Percentiles rank a stretch among this genome's conserved stretches.
Evolutionary conservation across 2,888 invertebrate genomes (phyloP).

Genomic region (Rhamnusium bicolor): DNA sequence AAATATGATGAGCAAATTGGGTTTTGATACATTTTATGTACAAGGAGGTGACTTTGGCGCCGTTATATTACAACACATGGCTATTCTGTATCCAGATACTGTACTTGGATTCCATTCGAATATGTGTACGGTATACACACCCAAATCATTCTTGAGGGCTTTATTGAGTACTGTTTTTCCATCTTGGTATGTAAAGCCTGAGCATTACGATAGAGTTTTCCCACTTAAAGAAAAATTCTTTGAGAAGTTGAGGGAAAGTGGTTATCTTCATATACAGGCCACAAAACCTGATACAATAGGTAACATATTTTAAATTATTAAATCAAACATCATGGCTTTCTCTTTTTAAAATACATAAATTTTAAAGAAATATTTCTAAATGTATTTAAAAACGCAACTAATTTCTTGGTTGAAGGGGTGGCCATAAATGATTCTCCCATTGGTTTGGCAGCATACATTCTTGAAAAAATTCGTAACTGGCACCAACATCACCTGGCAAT

Average conservation of each 20-base stretch:
- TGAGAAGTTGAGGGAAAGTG: constrained; percentile 72
- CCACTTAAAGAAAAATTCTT: constrained; percentile 70
- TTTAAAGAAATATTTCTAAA: too few species aligned
- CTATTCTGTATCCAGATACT: constrained; percentile 77
- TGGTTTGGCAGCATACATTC: constrained; percentile 89
- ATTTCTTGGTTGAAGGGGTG: constrained; percentile 74
- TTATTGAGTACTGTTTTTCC: constrained; percentile 75
- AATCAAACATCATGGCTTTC: too few species aligned
- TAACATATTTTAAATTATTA: too few species aligned
- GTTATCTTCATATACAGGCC: constrained; percentile 85
- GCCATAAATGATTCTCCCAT: constrained; percentile 84
- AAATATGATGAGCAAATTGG: constrained; percentile 82
- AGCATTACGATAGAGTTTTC: constrained; percentile 73
- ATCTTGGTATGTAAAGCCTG: constrained; percentile 71
- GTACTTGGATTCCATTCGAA: constrained; percentile 76
- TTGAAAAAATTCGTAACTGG: constrained; percentile 90
- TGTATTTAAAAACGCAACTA: too few species aligned
- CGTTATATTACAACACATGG: constrained; percentile 75
- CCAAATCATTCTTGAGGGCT: constrained; percentile 32
- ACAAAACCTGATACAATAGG: constrained; percentile 93
- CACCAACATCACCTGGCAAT: constrained; percentile 74
- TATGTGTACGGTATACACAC: constrained; percentile 47
- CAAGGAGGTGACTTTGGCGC: constrained; percentile 92
- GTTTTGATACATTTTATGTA: constrained; percentile 78
- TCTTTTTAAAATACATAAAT: too few species aligned